Base-by-base conservation (phyloP, 1,140 invertebrate species). In the Calephelis nemesis region DNA sequence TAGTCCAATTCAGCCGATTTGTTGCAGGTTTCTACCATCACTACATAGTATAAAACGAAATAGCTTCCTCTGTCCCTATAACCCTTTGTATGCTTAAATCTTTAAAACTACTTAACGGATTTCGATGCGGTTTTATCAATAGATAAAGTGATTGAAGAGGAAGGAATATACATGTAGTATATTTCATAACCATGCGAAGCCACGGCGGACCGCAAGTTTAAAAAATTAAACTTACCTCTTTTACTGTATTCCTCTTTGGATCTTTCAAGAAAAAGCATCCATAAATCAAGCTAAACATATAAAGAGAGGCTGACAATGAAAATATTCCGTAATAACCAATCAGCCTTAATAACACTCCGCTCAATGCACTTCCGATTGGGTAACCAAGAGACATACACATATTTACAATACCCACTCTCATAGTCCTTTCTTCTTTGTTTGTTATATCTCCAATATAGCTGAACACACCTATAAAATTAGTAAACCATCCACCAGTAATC, bases 381-480 rank as follows among this genome's bases (percentile, higher is more conserved):
- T 96, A 94, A 7, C 96, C 96, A 42, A 97, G 90, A 0, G 95
- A 96, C 78, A 96, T 95, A 75, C 96, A 96, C 4, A 96, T 93
- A 84, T 96, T 98, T 68, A 96, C 95, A n/a, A 98, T 94, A 4
- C 96, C 96, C 42, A 98, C 96, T 73, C 97, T 89, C 7, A 96
- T 92, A 0, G 97, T 98, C 69, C 97, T 93, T 19, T 95, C 95
- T 81, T 96, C 94, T 47, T 94, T 93, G 0, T 95, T 94, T 0
- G 97, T 97, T n/a, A 97, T 95, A 80, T 98, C 97, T 30, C 95
- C 95, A 15, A 98, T 96, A 78, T 97, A 98, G 82, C 97, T 97
- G 84, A 97, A 98, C n/a, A 96, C 94, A 11, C 96, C 96, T 93
- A 98, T 97, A 73, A 97, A 95, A 93, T 97, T 96, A 9, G 96